phyloP scores from a whole-genome alignment of 1,140 invertebrate species.

The Eciton burchellii region DNA sequence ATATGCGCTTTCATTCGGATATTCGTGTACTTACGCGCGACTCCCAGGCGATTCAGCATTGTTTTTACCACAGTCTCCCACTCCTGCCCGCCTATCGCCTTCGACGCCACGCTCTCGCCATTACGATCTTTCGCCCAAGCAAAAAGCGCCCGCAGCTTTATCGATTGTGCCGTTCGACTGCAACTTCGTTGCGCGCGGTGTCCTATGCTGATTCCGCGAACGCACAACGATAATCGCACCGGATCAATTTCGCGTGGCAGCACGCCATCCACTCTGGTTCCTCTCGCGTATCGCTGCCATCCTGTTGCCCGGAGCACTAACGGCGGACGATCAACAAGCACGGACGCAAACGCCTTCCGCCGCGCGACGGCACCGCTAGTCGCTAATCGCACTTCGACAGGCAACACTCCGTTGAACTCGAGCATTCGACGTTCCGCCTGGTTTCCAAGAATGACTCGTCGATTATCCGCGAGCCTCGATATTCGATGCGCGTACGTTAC shows the following conservation, averaged over 20 bases:
- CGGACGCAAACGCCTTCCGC: neutral
- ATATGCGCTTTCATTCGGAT: constrained; percentile 19
- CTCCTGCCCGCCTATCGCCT: constrained; percentile 56
- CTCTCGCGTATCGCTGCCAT: neutral
- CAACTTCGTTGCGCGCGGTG: neutral
- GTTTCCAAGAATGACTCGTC: neutral
- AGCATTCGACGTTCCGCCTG: too few relatives aligned
- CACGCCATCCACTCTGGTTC: neutral
- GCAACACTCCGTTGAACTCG: too few relatives aligned
- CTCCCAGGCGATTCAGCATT: constrained; percentile 65
- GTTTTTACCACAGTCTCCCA: constrained; percentile 71
- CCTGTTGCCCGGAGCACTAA: too few relatives aligned
- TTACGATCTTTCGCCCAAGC: constrained; percentile 49
- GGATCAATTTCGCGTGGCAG: neutral
- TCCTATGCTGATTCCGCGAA: constrained; percentile 10
- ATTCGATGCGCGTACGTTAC: neutral
- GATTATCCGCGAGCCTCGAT: too few relatives aligned
- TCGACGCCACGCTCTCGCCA: constrained; percentile 74
- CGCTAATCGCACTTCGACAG: too few relatives aligned
- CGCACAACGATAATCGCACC: too few relatives aligned
- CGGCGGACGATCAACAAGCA: neutral
- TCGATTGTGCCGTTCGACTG: constrained; percentile 47
- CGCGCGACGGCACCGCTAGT: too few relatives aligned
- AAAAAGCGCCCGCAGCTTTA: constrained; percentile 49
- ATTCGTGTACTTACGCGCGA: constrained; percentile 57